These are phyloP conservation scores for Harmothoe impar DNA, from an alignment of 2,888 invertebrate species.

Conservation along the genomic window DNA sequence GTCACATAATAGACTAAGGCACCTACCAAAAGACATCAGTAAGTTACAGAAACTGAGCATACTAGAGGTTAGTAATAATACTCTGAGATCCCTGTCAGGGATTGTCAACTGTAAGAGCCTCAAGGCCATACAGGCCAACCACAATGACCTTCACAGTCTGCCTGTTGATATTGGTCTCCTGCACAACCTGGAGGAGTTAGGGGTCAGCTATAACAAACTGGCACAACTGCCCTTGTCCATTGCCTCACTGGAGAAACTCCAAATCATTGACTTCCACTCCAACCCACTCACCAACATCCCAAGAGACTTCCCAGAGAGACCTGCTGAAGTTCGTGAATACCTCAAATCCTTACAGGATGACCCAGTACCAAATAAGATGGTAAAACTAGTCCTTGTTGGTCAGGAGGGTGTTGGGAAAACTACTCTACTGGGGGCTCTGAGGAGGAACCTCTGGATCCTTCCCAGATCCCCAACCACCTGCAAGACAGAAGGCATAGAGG, in stretches of 20 bases:
- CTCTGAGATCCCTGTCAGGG: slow-evolving; percentile 64
- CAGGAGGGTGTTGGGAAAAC: slow-evolving; percentile 72
- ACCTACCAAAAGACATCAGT: slow-evolving; percentile 66
- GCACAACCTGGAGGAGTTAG: slow-evolving; percentile 65
- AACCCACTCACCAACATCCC: slow-evolving; percentile 71
- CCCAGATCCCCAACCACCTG: slow-evolving; percentile 59
- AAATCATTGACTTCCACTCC: slow-evolving; percentile 67
- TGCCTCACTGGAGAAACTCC: slow-evolving; percentile 65
- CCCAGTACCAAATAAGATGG: slow-evolving; percentile 69
- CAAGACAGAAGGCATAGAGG: slow-evolving; percentile 66
- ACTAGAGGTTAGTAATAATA: slow-evolving; percentile 67
- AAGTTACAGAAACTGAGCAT: slow-evolving; percentile 62
- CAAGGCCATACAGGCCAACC: slow-evolving; percentile 62
- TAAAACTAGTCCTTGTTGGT: slow-evolving; percentile 71
- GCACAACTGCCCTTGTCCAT: slow-evolving; percentile 68
- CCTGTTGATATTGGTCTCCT: slow-evolving; percentile 70
- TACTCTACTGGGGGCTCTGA: slow-evolving; percentile 67
- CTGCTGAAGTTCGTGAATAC: slow-evolving; percentile 68
- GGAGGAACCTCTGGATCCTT: slow-evolving; percentile 56
- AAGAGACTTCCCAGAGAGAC: slow-evolving; percentile 69
- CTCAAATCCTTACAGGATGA: slow-evolving; percentile 69
- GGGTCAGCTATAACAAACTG: slow-evolving; percentile 68
- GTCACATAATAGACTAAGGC: slow-evolving; percentile 67
- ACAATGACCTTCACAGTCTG: slow-evolving; percentile 69
- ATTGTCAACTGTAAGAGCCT: slow-evolving; percentile 65